These are phyloP conservation scores for Chiridota heheva DNA, from an alignment of 35 echinoderm and acorn worm genomes.

Conservation along the genomic window DNA sequence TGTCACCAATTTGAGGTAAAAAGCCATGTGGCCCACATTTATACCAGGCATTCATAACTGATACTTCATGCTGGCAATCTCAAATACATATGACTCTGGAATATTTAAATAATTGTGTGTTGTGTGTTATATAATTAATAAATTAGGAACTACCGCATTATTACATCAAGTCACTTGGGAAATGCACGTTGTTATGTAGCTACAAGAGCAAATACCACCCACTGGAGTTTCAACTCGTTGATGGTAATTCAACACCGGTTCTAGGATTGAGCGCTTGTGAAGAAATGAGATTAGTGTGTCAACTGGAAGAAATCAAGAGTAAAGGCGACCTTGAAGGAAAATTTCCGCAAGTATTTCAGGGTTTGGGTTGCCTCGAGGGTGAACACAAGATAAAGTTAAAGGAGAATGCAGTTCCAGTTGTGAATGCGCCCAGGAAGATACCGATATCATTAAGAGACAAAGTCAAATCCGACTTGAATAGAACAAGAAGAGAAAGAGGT, in stretches of 20 bases:
- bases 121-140: no score
- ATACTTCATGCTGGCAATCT: no score
- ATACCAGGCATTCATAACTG: no score
- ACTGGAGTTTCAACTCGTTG: constrained; percentile 18
- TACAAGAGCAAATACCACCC: constrained; percentile 3
- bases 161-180: neutral
- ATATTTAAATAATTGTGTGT: no score
- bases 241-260: neutral
- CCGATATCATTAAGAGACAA: constrained; percentile 49
- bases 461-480: constrained; percentile 54
- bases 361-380: constrained; percentile 52
- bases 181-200: constrained; percentile 10
- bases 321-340: no score
- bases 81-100: no score
- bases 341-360: constrained; percentile 79
- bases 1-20: no score
- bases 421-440: constrained; percentile 67
- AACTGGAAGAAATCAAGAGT: neutral
- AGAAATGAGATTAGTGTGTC: neutral
- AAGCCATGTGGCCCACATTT: no score
- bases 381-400: constrained; percentile 56
- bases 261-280: neutral
- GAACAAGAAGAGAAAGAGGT: no score
- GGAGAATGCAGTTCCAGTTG: constrained; percentile 20
- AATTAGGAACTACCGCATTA: no score